Evolutionary conservation across 2,113 vertebrate species (phyloP), one percentile per base, ranked within the genome.

Genomic region (Myrmophylax atrothorax): DNA sequence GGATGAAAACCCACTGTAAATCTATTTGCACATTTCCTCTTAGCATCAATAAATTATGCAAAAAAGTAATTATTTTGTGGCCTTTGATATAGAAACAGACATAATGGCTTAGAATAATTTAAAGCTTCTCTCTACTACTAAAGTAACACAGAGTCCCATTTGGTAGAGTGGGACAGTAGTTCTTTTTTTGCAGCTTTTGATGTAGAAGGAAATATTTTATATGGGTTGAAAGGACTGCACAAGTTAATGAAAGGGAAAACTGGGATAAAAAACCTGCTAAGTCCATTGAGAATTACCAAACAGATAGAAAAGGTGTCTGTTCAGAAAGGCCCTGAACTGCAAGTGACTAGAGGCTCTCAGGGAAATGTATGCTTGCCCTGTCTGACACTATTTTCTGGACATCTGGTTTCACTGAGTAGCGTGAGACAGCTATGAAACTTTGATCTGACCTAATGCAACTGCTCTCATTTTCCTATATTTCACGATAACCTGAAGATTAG

Each of bases 31-130:
- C 33, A 22, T 64, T 82, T 76, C 42, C 59, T 58, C 31, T 70
- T 93, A 89, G 50, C 47, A 74, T 78, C 56, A 67, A 50, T 87
- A 88, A 93, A 82, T 87, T 91, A 77, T 74, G 53, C 44, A 87
- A 52, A 35, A 18, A 50, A 75, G 23, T 70, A 93, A 70, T 91
- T 93, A 44, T 87, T 84, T 91, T 82, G 66, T 79, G 26, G 35
- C 3, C 77, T 93, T 82, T 79, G 53, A 49, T 79, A 79, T 3
- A 84, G 58, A 90, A 95, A 60, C 33, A 87, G 62, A 77, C 12
- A 18, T 69, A 87, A 87, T 38, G 66, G 47, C 47, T 92, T 33
- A 35, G 33, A 35, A 67, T 66, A 79, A 84, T 56, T 73, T 85
- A 80, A 91, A 85, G 26, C 44, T 69, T 89, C 50, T 85, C 24